Percentiles rank a stretch among this genome's conserved stretches.
phyloP scores from a whole-genome alignment of 2,888 invertebrate genomes.

The Spialia ferax region DNA sequence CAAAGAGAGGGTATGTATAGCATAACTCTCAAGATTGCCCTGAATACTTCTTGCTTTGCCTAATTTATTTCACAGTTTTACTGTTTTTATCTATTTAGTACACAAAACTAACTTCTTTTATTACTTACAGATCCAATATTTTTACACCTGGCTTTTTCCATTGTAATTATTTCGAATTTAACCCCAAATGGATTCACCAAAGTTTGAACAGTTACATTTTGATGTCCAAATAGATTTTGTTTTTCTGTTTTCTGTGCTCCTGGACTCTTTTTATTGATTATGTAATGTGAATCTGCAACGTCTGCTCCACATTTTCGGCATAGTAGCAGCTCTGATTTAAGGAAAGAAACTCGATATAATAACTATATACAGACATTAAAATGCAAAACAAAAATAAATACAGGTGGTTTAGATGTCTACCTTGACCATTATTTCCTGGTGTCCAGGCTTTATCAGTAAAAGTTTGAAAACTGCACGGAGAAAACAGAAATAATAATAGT shows the following conservation, averaged over 20 bases:
- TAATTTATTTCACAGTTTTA: too few species aligned
- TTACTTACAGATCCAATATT: constrained; percentile 80
- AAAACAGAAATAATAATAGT: constrained; percentile 54
- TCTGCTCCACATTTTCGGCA: constrained; percentile 88
- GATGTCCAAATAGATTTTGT: constrained; percentile 82
- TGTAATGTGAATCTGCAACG: constrained; percentile 82
- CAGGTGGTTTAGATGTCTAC: constrained; percentile 38
- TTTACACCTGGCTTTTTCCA: constrained; percentile 84
- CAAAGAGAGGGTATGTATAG: too few species aligned
- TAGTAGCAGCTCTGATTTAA: constrained; percentile 76
- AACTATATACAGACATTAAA: neutral
- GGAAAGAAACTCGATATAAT: neutral
- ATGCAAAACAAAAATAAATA: neutral
- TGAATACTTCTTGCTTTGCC: too few species aligned
- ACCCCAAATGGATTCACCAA: constrained; percentile 85
- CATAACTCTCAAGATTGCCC: too few species aligned
- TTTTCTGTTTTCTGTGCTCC: constrained; percentile 76
- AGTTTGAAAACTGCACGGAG: constrained; percentile 49
- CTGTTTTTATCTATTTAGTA: too few species aligned
- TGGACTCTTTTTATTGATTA: constrained; percentile 82
- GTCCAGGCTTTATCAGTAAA: constrained; percentile 52
- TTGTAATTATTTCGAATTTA: constrained; percentile 82
- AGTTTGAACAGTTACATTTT: constrained; percentile 84
- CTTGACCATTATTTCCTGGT: constrained; percentile 47
- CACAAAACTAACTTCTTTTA: neutral